Conservation (phyloP, 2,888 invertebrate species). For the Trachelus troglodyta region DNA sequence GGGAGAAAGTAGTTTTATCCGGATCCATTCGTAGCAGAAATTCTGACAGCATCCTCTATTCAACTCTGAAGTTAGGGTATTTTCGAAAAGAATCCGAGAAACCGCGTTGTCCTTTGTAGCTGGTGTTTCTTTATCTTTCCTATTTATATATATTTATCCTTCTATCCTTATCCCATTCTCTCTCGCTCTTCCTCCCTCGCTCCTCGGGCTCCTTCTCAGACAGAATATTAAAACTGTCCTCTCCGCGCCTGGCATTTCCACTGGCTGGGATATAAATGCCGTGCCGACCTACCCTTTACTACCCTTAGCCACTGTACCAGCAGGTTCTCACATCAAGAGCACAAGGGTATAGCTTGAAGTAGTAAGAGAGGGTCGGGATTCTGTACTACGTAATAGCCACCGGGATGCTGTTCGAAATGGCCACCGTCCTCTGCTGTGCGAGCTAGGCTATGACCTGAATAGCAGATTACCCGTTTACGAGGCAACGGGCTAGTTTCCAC, state of each 20-base stretch:
- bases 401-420: constrained; percentile 36
- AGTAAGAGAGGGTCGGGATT: constrained; percentile 29
- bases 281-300: constrained; percentile 2
- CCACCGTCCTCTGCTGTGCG: constrained; percentile 33
- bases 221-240: constrained; percentile 8
- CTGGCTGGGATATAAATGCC: constrained; percentile 7
- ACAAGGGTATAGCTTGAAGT: too few relatives aligned
- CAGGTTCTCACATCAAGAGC: too few relatives aligned
- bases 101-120: constrained; percentile 8
- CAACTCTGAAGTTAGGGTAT: background rate
- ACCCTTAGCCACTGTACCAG: constrained; percentile 10
- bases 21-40: too few relatives aligned
- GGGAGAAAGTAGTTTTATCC: too few relatives aligned
- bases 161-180: background rate
- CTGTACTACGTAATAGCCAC: constrained; percentile 35
- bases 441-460: constrained; percentile 55
- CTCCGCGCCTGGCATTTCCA: background rate
- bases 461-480: constrained; percentile 55
- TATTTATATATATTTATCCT: background rate
- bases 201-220: background rate
- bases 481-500: constrained; percentile 23
- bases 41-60: background rate
- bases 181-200: background rate
- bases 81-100: background rate
- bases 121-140: too few relatives aligned